Evolutionary conservation across 2,113 vertebrate genomes (phyloP), one percentile per base, ranked within the genome.

Genomic region (Clarias macrocephalus): DNA sequence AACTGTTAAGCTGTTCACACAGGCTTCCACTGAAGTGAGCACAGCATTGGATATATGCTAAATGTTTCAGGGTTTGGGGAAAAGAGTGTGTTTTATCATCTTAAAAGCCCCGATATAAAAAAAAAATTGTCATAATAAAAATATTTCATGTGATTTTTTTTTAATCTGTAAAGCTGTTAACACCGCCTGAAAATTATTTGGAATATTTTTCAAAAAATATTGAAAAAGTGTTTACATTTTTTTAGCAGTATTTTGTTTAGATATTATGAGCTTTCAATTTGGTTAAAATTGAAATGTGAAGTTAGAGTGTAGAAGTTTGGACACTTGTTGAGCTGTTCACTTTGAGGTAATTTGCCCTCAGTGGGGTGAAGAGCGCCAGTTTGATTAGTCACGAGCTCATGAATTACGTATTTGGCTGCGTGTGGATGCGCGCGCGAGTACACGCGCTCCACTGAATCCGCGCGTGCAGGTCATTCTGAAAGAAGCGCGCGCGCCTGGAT

Each of bases 311-410:
- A 18, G 52, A 52, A 30, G 21, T 76, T 77, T 77, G 42, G 13
- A 16, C 75, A 10, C 75, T 33, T 30, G 18, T 80, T 57, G 25
- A 79, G 9, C 13, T 77, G 75, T 60, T 60, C 42, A 21, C 21
- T 23, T 7, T 56, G 56, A 25, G 15, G 28, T 60, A 13, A 21
- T 23, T 23, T 21, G 57, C 8, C 9, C 7, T 23, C 54, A 57
- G 30, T 37, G 1, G 19, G 77, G 9, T 16, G n/a, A 30, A 11
- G 30, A 28, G 33, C 25, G 28, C 18, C 68, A 62, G 83, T 57
- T 42, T 77, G 62, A 33, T 63, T 57, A 57, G 86, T 90, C 89
- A 90, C 89, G 89, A 80, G 89, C 42, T 66, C 48, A 9, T 56
- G 86, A 37, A 75, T 63, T 86, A 79, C 86, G 86, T 83, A 73